Evolutionary conservation across 2,888 invertebrate species (phyloP).

Genomic region (Thymelicus lineola): DNA sequence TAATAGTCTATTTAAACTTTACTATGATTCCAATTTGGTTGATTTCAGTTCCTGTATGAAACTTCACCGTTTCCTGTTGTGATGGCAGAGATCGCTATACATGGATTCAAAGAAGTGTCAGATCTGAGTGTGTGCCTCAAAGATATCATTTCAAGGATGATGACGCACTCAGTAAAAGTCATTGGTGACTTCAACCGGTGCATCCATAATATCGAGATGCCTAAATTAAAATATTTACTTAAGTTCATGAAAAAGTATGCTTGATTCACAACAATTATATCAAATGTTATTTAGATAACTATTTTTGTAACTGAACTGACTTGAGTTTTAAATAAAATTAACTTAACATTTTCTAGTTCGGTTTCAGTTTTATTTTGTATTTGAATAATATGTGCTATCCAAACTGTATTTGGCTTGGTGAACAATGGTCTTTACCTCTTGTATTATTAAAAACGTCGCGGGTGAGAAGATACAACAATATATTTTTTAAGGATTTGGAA

Average conservation of each 20-base stretch:
- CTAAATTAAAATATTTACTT: slow-evolving; percentile 76
- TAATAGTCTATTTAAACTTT: not conserved
- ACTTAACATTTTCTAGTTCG: not conserved
- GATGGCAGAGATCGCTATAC: slow-evolving; percentile 80
- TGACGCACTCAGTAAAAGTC: slow-evolving; percentile 80
- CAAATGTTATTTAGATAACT: not conserved
- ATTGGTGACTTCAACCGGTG: slow-evolving; percentile 81
- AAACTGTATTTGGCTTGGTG: too few relatives aligned
- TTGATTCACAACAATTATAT: slow-evolving; percentile 43
- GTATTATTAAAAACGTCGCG: too few relatives aligned
- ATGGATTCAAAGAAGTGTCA: slow-evolving; percentile 80
- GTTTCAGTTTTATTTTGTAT: not conserved
- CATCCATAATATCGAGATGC: slow-evolving; percentile 82
- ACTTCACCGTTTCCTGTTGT: slow-evolving; percentile 80
- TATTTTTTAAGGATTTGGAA: not conserved
- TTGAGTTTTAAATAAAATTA: not conserved
- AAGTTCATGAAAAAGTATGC: slow-evolving; percentile 83
- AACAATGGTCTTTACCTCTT: too few relatives aligned
- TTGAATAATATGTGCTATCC: not conserved
- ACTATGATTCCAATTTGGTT: slow-evolving; percentile 16
- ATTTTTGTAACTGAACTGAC: not conserved
- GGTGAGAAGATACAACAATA: not conserved
- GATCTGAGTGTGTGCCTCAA: slow-evolving; percentile 79
- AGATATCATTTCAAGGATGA: slow-evolving; percentile 80
- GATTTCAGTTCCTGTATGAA: slow-evolving; percentile 77